Percentiles rank a stretch among this genome's conserved stretches.
Conservation (phyloP, 1,140 invertebrate genomes). For the Apis cerana region DNA sequence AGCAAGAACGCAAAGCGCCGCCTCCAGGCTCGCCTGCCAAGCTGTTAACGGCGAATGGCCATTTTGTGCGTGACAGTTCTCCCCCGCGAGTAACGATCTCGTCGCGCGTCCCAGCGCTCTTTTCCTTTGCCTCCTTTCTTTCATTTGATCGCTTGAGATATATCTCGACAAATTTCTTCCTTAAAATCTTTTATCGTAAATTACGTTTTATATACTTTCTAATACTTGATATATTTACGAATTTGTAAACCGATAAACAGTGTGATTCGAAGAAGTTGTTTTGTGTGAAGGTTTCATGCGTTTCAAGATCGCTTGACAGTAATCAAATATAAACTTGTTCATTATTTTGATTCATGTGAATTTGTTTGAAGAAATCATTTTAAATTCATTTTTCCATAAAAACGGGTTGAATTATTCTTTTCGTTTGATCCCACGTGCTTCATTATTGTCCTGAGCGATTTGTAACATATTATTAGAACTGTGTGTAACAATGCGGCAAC, state of each 20-base stretch:
- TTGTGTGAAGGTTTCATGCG: slow-evolving; percentile 42
- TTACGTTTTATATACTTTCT: neutral
- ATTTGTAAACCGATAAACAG: slow-evolving; percentile 40
- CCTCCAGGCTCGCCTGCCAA: slow-evolving; percentile 69
- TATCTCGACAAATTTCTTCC: neutral
- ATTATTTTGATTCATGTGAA: neutral
- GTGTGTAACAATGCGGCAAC: slow-evolving; percentile 57
- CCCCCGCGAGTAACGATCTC: slow-evolving; percentile 49
- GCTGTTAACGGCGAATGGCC: slow-evolving; percentile 81
- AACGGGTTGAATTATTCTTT: slow-evolving; percentile 2
- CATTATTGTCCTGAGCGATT: slow-evolving; percentile 25
- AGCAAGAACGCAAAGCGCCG: slow-evolving; percentile 67
- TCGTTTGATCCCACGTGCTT: slow-evolving; percentile 34
- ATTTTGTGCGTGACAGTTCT: slow-evolving; percentile 82
- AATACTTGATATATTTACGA: neutral
- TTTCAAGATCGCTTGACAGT: slow-evolving; percentile 64
- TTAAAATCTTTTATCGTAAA: neutral
- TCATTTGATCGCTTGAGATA: neutral
- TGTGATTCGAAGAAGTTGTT: slow-evolving; percentile 46
- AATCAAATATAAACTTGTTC: slow-evolving; percentile 19
- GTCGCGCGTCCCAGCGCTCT: slow-evolving; percentile 34
- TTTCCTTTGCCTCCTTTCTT: slow-evolving; percentile 7
- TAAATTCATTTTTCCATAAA: neutral
- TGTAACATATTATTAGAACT: slow-evolving; percentile 60
- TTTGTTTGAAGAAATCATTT: neutral